Evolutionary conservation across 2,797 vertebrate species (phyloP).

Genomic region (Anabas testudineus): DNA sequence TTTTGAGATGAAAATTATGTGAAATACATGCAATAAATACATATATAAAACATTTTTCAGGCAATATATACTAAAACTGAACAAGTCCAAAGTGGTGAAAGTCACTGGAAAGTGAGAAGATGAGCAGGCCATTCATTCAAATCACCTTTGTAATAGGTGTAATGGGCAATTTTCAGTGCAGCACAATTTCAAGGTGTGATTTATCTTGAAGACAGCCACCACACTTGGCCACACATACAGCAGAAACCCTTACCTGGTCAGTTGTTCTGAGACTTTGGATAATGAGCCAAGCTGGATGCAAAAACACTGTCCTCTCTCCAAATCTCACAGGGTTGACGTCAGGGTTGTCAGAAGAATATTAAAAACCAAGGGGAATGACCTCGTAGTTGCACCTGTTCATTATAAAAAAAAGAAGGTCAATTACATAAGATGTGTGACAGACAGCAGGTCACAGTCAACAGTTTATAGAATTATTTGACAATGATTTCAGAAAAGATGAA

Average conservation of each 20-base stretch:
- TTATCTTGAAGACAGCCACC: not conserved
- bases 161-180: not conserved
- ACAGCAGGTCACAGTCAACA: not conserved
- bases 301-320: slow-evolving; percentile 35
- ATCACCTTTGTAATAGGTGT: not conserved
- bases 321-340: slow-evolving; percentile 29
- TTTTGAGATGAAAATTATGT: not conserved
- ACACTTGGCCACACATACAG: not conserved
- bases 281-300: slow-evolving; percentile 45
- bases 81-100: not conserved
- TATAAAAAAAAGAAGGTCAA: slow-evolving; percentile 1
- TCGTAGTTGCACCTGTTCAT: slow-evolving; percentile 62
- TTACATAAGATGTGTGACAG: slow-evolving; percentile 2
- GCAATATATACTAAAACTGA: too few species aligned
- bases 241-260: slow-evolving; percentile 62
- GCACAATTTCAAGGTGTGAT: not conserved
- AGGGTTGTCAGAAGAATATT: slow-evolving; percentile 17
- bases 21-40: too few species aligned
- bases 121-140: not conserved
- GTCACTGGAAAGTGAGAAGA: not conserved
- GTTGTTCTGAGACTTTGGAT: slow-evolving; percentile 29
- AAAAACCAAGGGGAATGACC: slow-evolving; percentile 29
- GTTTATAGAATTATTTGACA: not conserved
- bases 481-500: not conserved
- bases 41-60: too few species aligned